Percentiles rank a stretch among this genome's conserved stretches.
Evolutionary conservation across 2,113 vertebrate genomes (phyloP).

Genomic region (Pholis gunnellus): DNA sequence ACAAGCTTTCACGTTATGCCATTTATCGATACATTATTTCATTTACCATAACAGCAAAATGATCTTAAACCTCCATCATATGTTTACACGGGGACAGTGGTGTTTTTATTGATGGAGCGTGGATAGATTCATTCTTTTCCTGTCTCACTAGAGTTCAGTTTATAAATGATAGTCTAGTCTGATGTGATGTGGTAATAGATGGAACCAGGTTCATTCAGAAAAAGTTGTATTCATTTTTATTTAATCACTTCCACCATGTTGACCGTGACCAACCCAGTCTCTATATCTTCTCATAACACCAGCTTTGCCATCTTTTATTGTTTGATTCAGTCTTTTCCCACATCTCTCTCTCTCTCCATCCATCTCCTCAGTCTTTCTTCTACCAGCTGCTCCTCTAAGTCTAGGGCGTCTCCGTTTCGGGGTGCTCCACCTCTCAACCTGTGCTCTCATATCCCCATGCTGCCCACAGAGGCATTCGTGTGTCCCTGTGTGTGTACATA

Average conservation of each 20-base stretch:
- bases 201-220: not conserved
- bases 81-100: not conserved
- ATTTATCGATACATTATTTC: not conserved
- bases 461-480: conserved; percentile 38
- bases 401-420: conserved; percentile 65
- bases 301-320: conserved; percentile 50
- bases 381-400: conserved; percentile 74
- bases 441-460: conserved; percentile 51
- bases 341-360: conserved; percentile 39
- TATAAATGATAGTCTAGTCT: not conserved
- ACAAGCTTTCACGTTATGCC: not conserved
- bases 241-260: conserved; percentile 11
- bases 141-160: not conserved
- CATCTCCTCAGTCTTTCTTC: conserved; percentile 63
- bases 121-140: not conserved
- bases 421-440: conserved; percentile 73
- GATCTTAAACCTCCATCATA: not conserved
- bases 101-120: not conserved
- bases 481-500: conserved; percentile 23
- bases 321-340: conserved; percentile 25
- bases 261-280: conserved; percentile 2
- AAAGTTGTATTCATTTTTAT: conserved; percentile 3
- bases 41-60: not conserved
- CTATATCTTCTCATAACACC: conserved; percentile 14
- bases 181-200: not conserved